Evolutionary conservation across 2,113 vertebrate species (phyloP).

Genomic region (Hoplias malabaricus): DNA sequence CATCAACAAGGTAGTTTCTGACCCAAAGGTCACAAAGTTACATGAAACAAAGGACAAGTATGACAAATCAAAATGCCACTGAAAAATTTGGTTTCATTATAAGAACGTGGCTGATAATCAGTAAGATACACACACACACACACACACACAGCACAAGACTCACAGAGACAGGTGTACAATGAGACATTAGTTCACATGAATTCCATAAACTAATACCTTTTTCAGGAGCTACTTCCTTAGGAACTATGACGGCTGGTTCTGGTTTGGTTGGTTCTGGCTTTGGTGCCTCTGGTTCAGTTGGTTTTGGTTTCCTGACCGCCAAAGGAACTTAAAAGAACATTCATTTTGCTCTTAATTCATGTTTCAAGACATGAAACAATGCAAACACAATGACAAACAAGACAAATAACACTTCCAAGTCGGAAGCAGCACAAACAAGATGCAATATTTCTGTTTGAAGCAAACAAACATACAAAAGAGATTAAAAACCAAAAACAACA

Average conservation of each 20-base stretch:
- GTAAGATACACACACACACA: not conserved
- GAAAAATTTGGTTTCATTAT: not conserved
- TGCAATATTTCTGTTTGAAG: conserved; percentile 2
- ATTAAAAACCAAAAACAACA: conserved; percentile 22
- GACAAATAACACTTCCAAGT: conserved; percentile 38
- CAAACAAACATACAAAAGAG: not conserved
- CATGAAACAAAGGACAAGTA: not conserved
- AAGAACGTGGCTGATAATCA: conserved; percentile 37
- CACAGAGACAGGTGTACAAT: too few relatives aligned
- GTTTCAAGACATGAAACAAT: conserved; percentile 8
- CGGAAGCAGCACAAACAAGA: conserved; percentile 19
- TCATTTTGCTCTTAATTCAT: not conserved
- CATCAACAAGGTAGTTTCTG: not conserved
- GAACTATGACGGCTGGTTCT: not conserved
- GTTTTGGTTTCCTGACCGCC: conserved; percentile 70
- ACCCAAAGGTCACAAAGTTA: not conserved
- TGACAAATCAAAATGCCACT: conserved; percentile 5
- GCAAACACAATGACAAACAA: conserved; percentile 50
- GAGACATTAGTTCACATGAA: not conserved
- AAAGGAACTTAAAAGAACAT: conserved; percentile 70
- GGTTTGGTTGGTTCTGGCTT: conserved; percentile 29
- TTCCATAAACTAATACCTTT: conserved; percentile 30
- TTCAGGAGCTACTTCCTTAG: conserved; percentile 1
- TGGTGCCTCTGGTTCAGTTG: conserved; percentile 70
- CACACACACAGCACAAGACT: too few relatives aligned